Evolutionary conservation across 1,140 invertebrate species (phyloP).

Genomic region (Euura saliciscinereae): DNA sequence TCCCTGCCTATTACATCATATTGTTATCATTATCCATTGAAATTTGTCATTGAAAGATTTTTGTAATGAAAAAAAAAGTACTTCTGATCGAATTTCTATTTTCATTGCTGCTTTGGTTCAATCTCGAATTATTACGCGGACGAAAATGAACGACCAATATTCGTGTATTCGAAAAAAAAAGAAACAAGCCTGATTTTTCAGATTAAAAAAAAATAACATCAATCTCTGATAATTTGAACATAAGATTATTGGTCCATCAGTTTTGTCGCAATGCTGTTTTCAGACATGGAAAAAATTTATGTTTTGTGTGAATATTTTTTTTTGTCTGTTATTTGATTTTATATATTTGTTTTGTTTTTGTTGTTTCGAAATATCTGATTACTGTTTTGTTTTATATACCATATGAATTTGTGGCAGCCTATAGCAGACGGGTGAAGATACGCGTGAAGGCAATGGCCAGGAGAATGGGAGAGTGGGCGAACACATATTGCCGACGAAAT

Average conservation of each 20-base stretch:
- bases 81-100: constrained; percentile 27
- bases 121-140: too few species aligned
- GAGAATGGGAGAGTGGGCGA: constrained; percentile 41
- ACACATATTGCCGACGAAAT: constrained; percentile 51
- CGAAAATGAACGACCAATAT: too few species aligned
- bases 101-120: constrained; percentile 39
- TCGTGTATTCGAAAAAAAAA: background rate
- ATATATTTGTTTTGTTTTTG: background rate
- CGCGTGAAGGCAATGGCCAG: constrained; percentile 42
- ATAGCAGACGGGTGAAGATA: constrained; percentile 43
- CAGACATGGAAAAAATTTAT: background rate
- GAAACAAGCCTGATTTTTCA: background rate
- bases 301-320: too few species aligned
- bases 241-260: background rate
- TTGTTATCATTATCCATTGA: background rate
- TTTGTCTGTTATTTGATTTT: too few species aligned
- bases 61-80: background rate
- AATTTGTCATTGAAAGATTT: background rate
- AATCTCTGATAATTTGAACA: background rate
- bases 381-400: constrained; percentile 43
- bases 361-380: constrained; percentile 13
- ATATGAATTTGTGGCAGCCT: constrained; percentile 39
- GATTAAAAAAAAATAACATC: background rate
- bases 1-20: background rate
- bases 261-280: background rate